A percentile compares a stretch with the other conserved stretches of the same genome.
Evolutionary conservation across 2,113 vertebrate species (phyloP).

Genomic region (Myotis brandtii): DNA sequence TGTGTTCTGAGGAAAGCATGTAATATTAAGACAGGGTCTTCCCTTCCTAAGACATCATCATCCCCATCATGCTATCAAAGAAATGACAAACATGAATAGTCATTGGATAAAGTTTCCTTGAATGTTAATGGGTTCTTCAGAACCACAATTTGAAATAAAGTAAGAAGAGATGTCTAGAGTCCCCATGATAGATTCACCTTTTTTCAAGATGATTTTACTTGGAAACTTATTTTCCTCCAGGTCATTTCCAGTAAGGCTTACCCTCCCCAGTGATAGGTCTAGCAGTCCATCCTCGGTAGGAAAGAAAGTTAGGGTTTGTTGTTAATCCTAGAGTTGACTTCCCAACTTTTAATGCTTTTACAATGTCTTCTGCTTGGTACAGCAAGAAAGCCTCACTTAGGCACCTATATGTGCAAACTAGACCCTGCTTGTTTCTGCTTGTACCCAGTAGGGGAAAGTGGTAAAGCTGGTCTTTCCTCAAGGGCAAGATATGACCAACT

Average conservation of each 20-base stretch:
- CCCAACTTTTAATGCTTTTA: not conserved
- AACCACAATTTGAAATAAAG: not conserved
- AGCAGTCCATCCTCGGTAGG: not conserved
- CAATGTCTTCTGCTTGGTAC: not conserved
- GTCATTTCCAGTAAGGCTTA: not conserved
- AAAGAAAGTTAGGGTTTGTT: not conserved
- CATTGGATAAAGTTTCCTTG: not conserved
- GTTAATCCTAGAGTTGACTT: not conserved
- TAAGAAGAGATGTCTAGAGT: not conserved
- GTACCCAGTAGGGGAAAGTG: not conserved
- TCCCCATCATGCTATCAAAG: not conserved
- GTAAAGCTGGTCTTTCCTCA: not conserved
- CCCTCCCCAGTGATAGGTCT: not conserved
- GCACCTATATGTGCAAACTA: too few species aligned
- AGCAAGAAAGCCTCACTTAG: not conserved
- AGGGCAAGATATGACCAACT: not conserved
- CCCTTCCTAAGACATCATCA: not conserved
- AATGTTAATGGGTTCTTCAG: not conserved
- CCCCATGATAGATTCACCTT: not conserved
- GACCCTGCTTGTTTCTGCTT: not conserved
- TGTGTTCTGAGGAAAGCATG: not conserved
- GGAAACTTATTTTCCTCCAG: not conserved
- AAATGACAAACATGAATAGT: not conserved
- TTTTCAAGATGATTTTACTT: constrained; percentile 8
- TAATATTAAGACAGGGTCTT: not conserved